Evolutionary conservation across 2,888 invertebrate species (phyloP).

Genomic region (Bibio marci): DNA sequence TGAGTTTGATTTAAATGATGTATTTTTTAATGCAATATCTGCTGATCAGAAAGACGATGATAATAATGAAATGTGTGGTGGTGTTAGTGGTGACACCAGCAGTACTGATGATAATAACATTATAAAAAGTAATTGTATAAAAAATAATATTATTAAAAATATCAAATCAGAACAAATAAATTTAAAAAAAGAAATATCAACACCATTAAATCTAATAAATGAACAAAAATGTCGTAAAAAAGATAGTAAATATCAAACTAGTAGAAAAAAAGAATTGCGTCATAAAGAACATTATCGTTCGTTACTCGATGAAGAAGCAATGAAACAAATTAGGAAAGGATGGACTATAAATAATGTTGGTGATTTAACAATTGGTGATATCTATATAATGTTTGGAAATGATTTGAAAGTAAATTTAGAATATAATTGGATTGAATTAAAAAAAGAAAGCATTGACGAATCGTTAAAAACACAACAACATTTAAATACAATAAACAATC

Average conservation of each 20-base stretch:
- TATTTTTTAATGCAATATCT: too few relatives aligned
- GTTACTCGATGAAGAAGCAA: constrained; percentile 23
- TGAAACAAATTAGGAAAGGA: constrained; percentile 35
- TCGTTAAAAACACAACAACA: constrained; percentile 4
- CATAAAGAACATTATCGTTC: constrained; percentile 13
- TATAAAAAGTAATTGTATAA: too few relatives aligned
- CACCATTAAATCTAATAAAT: too few relatives aligned
- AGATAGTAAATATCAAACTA: constrained; percentile 1
- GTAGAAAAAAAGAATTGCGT: constrained; percentile 3
- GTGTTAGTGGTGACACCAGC: too few relatives aligned
- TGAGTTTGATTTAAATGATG: neutral
- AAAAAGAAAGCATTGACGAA: neutral
- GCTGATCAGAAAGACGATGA: too few relatives aligned
- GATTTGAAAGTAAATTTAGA: constrained; percentile 59
- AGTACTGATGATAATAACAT: too few relatives aligned
- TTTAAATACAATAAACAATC: constrained; percentile 8
- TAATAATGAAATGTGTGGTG: too few relatives aligned
- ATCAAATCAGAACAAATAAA: too few relatives aligned
- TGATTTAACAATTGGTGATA: constrained; percentile 71
- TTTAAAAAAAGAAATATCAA: too few relatives aligned
- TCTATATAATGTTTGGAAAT: constrained; percentile 64
- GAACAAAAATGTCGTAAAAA: neutral
- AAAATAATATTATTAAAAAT: too few relatives aligned
- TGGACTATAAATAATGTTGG: constrained; percentile 66
- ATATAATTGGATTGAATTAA: constrained; percentile 57